phyloP scores from a whole-genome alignment of 2,797 vertebrate genomes.

The Chloroceryle amazona region DNA sequence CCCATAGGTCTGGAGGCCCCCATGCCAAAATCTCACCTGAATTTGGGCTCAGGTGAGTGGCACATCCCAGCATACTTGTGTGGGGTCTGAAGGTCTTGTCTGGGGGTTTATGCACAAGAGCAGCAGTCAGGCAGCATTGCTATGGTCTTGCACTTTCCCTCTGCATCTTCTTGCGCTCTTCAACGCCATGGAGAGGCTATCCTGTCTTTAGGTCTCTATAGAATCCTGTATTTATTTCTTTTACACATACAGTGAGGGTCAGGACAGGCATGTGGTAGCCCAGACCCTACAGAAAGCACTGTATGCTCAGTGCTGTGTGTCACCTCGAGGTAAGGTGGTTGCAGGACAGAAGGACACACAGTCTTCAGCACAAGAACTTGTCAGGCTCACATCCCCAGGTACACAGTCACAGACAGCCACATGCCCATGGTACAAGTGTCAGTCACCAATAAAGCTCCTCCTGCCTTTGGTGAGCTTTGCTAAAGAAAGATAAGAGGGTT shows the following conservation, averaged over 20 bases:
- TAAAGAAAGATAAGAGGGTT: neutral
- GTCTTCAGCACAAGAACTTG: neutral
- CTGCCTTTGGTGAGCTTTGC: neutral
- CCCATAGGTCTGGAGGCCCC: neutral
- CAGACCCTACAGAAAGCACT: neutral
- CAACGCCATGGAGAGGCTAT: neutral
- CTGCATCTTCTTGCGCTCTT: neutral
- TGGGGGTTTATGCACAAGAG: neutral
- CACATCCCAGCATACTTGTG: neutral
- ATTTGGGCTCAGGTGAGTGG: neutral
- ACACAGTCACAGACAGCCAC: neutral
- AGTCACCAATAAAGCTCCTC: neutral
- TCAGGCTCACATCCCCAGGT: fast-evolving
- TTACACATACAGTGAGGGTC: fast-evolving
- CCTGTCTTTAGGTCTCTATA: neutral
- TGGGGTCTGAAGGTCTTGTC: neutral
- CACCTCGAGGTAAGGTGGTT: fast-evolving
- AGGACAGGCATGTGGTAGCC: fast-evolving
- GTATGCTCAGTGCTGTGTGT: fast-evolving
- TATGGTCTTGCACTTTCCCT: fast-evolving
- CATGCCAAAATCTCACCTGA: fast-evolving
- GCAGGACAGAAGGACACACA: fast-evolving
- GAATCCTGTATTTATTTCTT: neutral
- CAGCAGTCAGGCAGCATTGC: fast-evolving
- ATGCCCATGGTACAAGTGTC: fast-evolving